A percentile compares a stretch with the other conserved stretches of the same genome.
phyloP scores from a whole-genome alignment of 1,140 invertebrate genomes.

The Armadillidium nasatum region DNA sequence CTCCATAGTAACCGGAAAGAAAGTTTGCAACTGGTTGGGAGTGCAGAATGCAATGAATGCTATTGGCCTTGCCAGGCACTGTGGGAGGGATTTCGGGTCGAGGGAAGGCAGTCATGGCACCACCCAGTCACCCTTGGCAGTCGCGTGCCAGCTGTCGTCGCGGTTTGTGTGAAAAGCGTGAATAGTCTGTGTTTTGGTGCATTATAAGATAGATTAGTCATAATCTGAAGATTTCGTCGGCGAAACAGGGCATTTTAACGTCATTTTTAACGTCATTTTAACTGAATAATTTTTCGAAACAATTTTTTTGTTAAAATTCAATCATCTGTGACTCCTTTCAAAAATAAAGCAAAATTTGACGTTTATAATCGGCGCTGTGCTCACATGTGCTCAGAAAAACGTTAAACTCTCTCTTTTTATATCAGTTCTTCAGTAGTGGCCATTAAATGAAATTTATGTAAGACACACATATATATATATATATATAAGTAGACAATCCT shows the following conservation, averaged over 20 bases:
- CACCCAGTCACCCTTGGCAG: neutral
- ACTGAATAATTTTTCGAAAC: no score
- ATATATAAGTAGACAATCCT: slow-evolving; percentile 2
- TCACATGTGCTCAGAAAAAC: neutral
- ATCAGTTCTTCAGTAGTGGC: slow-evolving; percentile 1
- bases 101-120: slow-evolving; percentile 1
- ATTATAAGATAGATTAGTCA: neutral
- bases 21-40: slow-evolving; percentile 3
- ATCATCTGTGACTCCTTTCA: neutral
- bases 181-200: neutral
- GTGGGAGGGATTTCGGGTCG: slow-evolving; percentile 9
- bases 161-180: slow-evolving; percentile 4
- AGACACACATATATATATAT: neutral
- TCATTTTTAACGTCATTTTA: neutral
- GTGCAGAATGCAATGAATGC: slow-evolving; percentile 3
- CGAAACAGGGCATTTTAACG: neutral
- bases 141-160: slow-evolving; percentile 7
- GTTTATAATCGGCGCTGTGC: neutral
- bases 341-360: neutral
- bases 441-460: slow-evolving; percentile 10
- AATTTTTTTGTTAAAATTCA: neutral
- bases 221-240: neutral
- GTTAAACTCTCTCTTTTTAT: neutral
- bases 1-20: neutral
- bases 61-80: slow-evolving; percentile 2